These are phyloP conservation scores for Melanitta fusca DNA, from an alignment of 2,797 vertebrate genomes.

Conservation along the genomic window DNA sequence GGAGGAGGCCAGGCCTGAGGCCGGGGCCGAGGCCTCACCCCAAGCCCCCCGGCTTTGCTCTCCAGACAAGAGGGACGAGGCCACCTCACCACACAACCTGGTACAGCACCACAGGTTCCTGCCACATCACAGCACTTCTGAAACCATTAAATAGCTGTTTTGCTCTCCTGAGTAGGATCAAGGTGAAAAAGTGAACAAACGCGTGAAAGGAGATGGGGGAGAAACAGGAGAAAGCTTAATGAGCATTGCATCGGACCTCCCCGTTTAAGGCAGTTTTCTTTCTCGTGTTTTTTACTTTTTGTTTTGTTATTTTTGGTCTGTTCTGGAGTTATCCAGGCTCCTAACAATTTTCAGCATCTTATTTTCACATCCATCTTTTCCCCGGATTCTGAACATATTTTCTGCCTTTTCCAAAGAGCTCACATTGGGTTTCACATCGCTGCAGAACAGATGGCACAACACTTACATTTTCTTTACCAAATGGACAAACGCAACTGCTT, in stretches of 20 bases:
- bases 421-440: not conserved
- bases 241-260: not conserved
- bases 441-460: slow-evolving; percentile 54
- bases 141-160: not conserved
- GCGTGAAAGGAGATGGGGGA: not conserved
- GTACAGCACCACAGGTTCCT: rapidly evolving
- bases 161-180: not conserved
- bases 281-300: not conserved
- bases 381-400: not conserved
- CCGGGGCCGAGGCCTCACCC: not conserved
- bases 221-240: not conserved
- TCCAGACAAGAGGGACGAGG: not conserved
- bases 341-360: slow-evolving; percentile 9
- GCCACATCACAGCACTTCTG: not conserved
- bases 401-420: slow-evolving; percentile 22
- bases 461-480: not conserved
- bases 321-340: not conserved
- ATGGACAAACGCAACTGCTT: not conserved
- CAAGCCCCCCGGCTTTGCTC: rapidly evolving
- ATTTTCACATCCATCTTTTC: slow-evolving; percentile 22
- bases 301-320: not conserved
- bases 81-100: not conserved
- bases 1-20: not conserved
- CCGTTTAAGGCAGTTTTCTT: not conserved
- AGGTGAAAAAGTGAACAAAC: not conserved